phyloP scores from a whole-genome alignment of 1,140 invertebrate species.

The Scaptomyza hsui region DNA sequence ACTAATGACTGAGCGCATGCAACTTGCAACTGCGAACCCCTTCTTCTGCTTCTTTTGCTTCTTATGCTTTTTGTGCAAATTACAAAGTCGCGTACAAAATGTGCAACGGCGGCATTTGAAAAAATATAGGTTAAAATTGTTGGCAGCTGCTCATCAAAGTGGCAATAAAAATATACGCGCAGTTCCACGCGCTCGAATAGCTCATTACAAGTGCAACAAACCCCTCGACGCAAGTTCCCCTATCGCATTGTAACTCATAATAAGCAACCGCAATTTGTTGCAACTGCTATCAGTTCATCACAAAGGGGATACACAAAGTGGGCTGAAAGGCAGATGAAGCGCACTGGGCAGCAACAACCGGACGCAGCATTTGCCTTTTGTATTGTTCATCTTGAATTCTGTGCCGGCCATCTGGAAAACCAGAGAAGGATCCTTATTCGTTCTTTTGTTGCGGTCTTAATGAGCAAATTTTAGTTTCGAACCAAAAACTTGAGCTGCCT shows the following conservation, averaged over 20 bases:
- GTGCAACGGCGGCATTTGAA: conserved; percentile 39
- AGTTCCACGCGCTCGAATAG: conserved; percentile 57
- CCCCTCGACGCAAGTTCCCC: background rate
- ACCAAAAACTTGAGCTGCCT: conserved; percentile 17
- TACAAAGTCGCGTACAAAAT: conserved; percentile 39
- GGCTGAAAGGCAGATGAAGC: conserved; percentile 48
- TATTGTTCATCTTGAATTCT: conserved; percentile 20
- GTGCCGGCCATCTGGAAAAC: background rate
- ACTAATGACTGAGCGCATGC: conserved; percentile 42
- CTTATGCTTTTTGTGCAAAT: conserved; percentile 43
- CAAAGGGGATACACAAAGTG: background rate
- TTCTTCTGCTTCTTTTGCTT: background rate
- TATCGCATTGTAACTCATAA: background rate
- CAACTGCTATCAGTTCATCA: conserved; percentile 15
- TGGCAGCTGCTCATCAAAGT: conserved; percentile 65
- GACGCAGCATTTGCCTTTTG: conserved; percentile 18
- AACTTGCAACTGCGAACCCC: conserved; percentile 12
- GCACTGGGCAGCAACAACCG: conserved; percentile 42
- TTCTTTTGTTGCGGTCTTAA: conserved; percentile 75
- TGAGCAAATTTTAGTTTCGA: conserved; percentile 61
- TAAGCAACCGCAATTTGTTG: conserved; percentile 44
- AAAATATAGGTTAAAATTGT: conserved; percentile 70
- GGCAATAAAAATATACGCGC: conserved; percentile 75
- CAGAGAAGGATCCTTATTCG: conserved; percentile 8
- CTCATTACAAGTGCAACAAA: conserved; percentile 52